Base-by-base conservation (phyloP, 2,113 vertebrate species). In the Morone chrysops region DNA sequence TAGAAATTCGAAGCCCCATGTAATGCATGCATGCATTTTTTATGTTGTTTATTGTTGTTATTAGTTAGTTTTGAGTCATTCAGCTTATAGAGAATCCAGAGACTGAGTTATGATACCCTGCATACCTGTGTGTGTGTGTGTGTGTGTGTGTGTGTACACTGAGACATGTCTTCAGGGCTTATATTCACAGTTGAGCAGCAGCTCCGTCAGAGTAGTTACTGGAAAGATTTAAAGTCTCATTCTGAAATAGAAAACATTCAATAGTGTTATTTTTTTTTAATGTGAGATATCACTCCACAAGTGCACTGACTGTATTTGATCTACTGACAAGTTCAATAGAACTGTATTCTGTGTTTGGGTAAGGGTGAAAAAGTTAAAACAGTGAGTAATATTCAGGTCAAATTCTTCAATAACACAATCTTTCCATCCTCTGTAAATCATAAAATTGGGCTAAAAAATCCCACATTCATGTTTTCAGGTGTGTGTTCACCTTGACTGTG, bases 71-170 rank as follows among this genome's bases (percentile, higher is more conserved):
- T 25, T 3, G 18, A 16, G 69, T 6, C 36, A 8, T 25, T 20
- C 38, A 57, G 51, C 51, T 22, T 13, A 14, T 5, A 36, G 54
- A 13, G 36, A 53, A 54, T 62, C 45, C 53, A 69, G 62, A 75
- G 56, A 71, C 16, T 54, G n/a, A 75, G 20, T 45, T 68, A 72
- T 69, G 56, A 80, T 53, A 14, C 62, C 56, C 75, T 72, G 48
- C 75, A 76, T 79, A 72, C 72, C 62, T 78, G 78, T 1, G 78
- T 43, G 70, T 75, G 70, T 70, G 48, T 71, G 60, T 81, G 51
- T 65, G 45, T 62, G 53, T 80, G 66, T 72, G 61, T 68, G 75
- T 68, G 67, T 54, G 74, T 76, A 17, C 36, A 57, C 18, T 22
- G 16, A 61, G 22, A 22, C 10, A 12, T 66, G 16, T 78, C 45